A percentile compares a stretch with the other conserved stretches of the same genome.
phyloP scores from a whole-genome alignment of 2,888 invertebrate genomes.

The Myopa tessellatipennis region DNA sequence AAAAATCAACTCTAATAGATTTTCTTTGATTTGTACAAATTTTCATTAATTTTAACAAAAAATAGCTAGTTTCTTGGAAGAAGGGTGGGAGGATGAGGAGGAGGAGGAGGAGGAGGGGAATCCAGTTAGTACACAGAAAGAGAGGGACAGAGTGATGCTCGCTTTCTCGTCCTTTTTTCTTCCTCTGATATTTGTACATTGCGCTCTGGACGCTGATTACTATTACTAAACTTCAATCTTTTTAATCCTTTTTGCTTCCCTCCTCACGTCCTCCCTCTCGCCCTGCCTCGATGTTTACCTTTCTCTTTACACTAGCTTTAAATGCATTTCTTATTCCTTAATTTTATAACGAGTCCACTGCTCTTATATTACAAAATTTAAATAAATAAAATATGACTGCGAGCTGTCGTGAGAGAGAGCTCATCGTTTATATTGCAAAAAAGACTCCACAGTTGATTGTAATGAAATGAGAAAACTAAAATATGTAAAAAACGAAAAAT shows the following conservation, averaged over 20 bases:
- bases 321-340: conserved; percentile 25
- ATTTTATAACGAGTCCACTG: neutral
- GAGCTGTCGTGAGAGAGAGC: conserved; percentile 3
- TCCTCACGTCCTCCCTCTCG: neutral
- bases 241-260: neutral
- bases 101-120: neutral
- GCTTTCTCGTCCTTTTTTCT: too few species aligned
- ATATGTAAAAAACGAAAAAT: neutral
- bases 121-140: too few species aligned
- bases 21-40: conserved; percentile 15
- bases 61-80: neutral
- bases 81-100: neutral
- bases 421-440: conserved; percentile 21
- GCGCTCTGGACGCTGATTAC: too few species aligned
- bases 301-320: neutral
- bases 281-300: neutral
- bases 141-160: too few species aligned
- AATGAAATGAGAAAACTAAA: neutral
- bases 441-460: neutral
- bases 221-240: too few species aligned
- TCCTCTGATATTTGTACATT: too few species aligned
- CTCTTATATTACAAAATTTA: conserved; percentile 28
- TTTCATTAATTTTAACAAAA: conserved; percentile 4
- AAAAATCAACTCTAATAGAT: neutral
- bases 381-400: conserved; percentile 40